Percentiles rank a stretch among this genome's conserved stretches.
These are phyloP conservation scores for Tiphia femorata DNA, from an alignment of 2,888 invertebrate genomes.

Conservation along the genomic window DNA sequence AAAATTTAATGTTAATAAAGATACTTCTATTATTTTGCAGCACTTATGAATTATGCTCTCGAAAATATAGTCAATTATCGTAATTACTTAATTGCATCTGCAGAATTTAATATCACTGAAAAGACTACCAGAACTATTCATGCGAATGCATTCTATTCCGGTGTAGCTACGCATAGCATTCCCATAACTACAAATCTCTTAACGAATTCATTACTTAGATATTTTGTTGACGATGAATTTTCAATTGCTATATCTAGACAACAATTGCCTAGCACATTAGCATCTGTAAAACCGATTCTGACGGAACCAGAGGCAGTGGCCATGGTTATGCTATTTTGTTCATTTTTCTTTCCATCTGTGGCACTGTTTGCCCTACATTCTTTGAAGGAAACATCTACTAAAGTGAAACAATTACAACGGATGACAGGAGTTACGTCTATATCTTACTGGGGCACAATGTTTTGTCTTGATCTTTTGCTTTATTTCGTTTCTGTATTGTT, in stretches of 20 bases:
- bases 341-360: conserved; percentile 47
- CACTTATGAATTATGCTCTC: conserved; percentile 63
- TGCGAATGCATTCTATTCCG: conserved; percentile 70
- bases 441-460: conserved; percentile 76
- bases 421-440: conserved; percentile 76
- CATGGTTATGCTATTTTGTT: conserved; percentile 44
- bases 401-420: conserved; percentile 77
- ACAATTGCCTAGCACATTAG: conserved; percentile 47
- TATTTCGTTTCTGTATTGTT: conserved; percentile 56
- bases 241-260: conserved; percentile 52
- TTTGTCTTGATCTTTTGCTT: conserved; percentile 72
- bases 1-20: conserved; percentile 1
- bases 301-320: conserved; percentile 31
- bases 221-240: conserved; percentile 46
- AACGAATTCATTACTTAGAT: conserved; percentile 67
- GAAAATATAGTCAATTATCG: conserved; percentile 68
- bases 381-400: conserved; percentile 74
- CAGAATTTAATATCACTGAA: conserved; percentile 65
- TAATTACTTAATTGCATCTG: conserved; percentile 70
- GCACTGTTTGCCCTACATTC: conserved; percentile 75
- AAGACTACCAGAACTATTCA: conserved; percentile 41
- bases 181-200: conserved; percentile 72
- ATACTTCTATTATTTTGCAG: conserved; percentile 67
- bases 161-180: conserved; percentile 71
- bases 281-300: conserved; percentile 6